Evolutionary conservation across 2,797 vertebrate species (phyloP).

Genomic region (Enteromius viviparus): DNA sequence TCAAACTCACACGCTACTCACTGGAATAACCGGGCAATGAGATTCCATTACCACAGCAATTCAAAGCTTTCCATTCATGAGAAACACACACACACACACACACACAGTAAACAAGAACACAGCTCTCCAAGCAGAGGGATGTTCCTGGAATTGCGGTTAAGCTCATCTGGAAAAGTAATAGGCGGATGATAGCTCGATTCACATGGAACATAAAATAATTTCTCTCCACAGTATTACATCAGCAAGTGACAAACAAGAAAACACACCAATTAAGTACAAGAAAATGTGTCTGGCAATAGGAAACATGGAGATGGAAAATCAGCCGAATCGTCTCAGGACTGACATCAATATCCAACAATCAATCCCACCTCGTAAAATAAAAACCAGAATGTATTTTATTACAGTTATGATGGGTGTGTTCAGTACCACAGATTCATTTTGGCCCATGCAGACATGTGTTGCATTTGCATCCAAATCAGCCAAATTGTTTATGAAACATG

Average conservation of each 20-base stretch:
- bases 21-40: slow-evolving; percentile 33
- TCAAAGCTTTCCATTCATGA: slow-evolving; percentile 35
- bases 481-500: background rate
- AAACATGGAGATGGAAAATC: background rate
- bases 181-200: slow-evolving; percentile 1
- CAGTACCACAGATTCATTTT: background rate
- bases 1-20: background rate
- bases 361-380: slow-evolving; percentile 38
- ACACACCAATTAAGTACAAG: background rate
- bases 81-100: background rate
- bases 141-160: slow-evolving; percentile 27
- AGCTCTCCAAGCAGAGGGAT: slow-evolving; percentile 5
- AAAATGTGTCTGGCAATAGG: slow-evolving; percentile 6
- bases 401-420: background rate
- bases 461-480: background rate
- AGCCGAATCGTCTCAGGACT: background rate
- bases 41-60: slow-evolving; percentile 18
- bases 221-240: slow-evolving; percentile 29
- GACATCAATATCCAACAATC: slow-evolving; percentile 30
- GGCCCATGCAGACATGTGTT: background rate
- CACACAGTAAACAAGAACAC: slow-evolving; percentile 12
- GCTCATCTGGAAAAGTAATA: slow-evolving; percentile 34
- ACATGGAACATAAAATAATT: slow-evolving; percentile 36
- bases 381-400: slow-evolving; percentile 28
- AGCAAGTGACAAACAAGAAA: slow-evolving; percentile 42